A percentile compares a stretch with the other conserved stretches of the same genome.
phyloP scores from a whole-genome alignment of 2,888 invertebrate species.

The Diaprepes abbreviatus region DNA sequence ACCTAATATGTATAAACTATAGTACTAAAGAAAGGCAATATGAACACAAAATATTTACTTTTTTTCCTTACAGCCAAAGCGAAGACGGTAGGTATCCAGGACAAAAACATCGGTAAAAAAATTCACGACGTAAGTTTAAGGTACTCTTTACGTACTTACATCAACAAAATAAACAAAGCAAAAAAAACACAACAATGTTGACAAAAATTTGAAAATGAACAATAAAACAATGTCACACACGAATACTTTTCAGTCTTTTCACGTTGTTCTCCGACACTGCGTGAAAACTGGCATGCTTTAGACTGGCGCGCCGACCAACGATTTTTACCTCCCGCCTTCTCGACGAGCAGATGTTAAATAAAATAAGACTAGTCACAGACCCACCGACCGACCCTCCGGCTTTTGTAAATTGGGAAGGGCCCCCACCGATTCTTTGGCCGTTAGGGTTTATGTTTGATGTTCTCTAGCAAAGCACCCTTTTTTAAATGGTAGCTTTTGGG shows the following conservation, averaged over 20 bases:
- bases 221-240: constrained; percentile 32
- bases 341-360: constrained; percentile 60
- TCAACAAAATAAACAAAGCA: constrained; percentile 21
- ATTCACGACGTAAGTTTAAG: constrained; percentile 5
- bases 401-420: constrained; percentile 18
- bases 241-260: constrained; percentile 27
- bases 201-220: constrained; percentile 25
- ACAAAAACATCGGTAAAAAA: constrained; percentile 13
- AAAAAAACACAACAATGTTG: constrained; percentile 24
- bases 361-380: constrained; percentile 58
- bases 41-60: constrained; percentile 20
- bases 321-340: constrained; percentile 56
- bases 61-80: constrained; percentile 14
- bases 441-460: constrained; percentile 28
- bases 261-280: constrained; percentile 24
- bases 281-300: constrained; percentile 37
- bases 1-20: too few species aligned
- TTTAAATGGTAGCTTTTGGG: too few species aligned
- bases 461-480: constrained; percentile 24
- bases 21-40: constrained; percentile 6
- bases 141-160: constrained; percentile 22
- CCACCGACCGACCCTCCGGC: constrained; percentile 28
- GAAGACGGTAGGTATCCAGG: constrained; percentile 9
- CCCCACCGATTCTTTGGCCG: constrained; percentile 25
- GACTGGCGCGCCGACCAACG: constrained; percentile 44